Evolutionary conservation across 2,888 invertebrate genomes (phyloP), one percentile per base, ranked within the genome.

Genomic region (Eumerus sabulonum): DNA sequence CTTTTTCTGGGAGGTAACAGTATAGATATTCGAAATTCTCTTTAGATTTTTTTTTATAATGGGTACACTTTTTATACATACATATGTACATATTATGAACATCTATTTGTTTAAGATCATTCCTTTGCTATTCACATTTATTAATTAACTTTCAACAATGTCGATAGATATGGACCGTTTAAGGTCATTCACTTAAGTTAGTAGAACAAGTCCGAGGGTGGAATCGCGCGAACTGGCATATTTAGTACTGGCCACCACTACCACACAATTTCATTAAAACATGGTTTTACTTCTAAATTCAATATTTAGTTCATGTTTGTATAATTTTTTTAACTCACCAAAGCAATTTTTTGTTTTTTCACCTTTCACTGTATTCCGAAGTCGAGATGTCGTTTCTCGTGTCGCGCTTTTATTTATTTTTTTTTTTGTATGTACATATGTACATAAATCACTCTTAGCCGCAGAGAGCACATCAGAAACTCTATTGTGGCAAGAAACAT

Each of bases 381-480:
- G 64, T 68, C 64, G 68, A 74, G 64, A n/a, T 54, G 79, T 79
- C 68, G 63, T 56, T 54, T 2, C 59, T 36, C 50, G 70, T 68
- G 68, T 70, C 70, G 79, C 79, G 79, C 70, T 70, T 73, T 74
- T 74, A 64, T n/a, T n/a, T n/a, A n/a, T n/a, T n/a, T n/a, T 56
- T 64, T 79, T 68, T 64, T 79, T 63, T 79, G 79, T 56, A 59
- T 70, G 59, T 63, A 66, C 56, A n/a, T n/a, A n/a, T n/a, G n/a
- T n/a, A n/a, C n/a, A n/a, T n/a, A n/a, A n/a, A 63, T 53, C 60
- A n/a, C 59, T 79, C 68, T n/a, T 79, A 47, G 53, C 76, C 56
- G 44, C 44, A 51, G 38, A 68, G 73, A 79, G 79, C 68, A 79
- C 35, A 19, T 17, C 56, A 72, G 47, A 51, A 60, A 73, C 57